Evolutionary conservation across 2,888 invertebrate species (phyloP).

Genomic region (Brenthis daphne): DNA sequence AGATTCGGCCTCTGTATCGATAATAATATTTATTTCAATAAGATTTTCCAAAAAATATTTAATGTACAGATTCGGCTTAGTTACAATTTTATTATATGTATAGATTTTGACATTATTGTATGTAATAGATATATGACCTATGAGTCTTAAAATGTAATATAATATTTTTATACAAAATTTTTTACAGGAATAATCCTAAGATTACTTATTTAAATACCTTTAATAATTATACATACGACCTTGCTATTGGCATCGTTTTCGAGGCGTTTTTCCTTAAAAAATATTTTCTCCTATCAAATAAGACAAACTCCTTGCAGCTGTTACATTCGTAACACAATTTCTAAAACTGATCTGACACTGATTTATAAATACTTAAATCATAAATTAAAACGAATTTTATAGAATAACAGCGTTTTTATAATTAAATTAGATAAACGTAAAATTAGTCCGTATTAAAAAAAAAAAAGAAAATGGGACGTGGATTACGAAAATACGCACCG

Average conservation of each 20-base stretch:
- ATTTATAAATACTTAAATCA: conserved; percentile 20
- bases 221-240: neutral
- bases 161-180: too few species aligned
- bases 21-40: too few species aligned
- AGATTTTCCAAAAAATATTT: too few species aligned
- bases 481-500: too few species aligned
- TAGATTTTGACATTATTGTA: too few species aligned
- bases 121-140: too few species aligned
- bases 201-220: neutral
- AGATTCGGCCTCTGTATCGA: too few species aligned
- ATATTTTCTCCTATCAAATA: conserved; percentile 10
- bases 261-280: conserved; percentile 1
- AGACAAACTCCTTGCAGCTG: conserved; percentile 19
- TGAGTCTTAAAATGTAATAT: too few species aligned
- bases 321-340: conserved; percentile 18
- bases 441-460: neutral
- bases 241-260: neutral
- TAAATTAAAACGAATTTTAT: conserved; percentile 2
- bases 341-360: conserved; percentile 17
- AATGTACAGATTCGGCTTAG: too few species aligned
- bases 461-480: too few species aligned
- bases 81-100: too few species aligned
- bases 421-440: neutral
- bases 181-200: too few species aligned
- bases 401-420: neutral